Evolutionary conservation across 1,140 invertebrate genomes (phyloP).

Genomic region (Cheumatopsyche charites): DNA sequence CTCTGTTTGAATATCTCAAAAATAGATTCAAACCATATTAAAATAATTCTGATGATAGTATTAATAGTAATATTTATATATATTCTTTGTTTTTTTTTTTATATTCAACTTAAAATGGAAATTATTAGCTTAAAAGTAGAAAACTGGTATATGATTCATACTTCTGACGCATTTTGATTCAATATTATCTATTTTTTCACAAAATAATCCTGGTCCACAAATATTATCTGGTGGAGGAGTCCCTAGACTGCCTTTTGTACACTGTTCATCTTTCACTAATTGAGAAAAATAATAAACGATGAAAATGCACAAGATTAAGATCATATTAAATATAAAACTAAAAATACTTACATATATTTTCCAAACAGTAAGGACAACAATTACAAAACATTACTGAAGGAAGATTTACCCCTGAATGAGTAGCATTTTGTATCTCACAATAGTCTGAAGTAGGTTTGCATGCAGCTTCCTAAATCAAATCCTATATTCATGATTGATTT

Average conservation of each 20-base stretch:
- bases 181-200: slow-evolving; percentile 47
- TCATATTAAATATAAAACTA: neutral
- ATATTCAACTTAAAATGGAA: no score
- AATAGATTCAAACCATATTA: no score
- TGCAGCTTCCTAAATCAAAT: slow-evolving; percentile 26
- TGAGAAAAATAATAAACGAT: neutral
- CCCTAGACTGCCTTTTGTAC: slow-evolving; percentile 54
- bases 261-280: slow-evolving; percentile 52
- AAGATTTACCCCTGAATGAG: slow-evolving; percentile 58
- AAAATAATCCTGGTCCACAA: slow-evolving; percentile 56
- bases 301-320: neutral
- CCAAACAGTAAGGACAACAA: slow-evolving; percentile 65
- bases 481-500: slow-evolving; percentile 8
- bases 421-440: slow-evolving; percentile 60
- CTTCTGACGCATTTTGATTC: slow-evolving; percentile 53
- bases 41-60: no score
- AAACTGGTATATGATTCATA: no score
- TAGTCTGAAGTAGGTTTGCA: slow-evolving; percentile 53
- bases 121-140: no score
- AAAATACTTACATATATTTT: slow-evolving; percentile 54
- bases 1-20: no score
- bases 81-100: no score
- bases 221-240: slow-evolving; percentile 52
- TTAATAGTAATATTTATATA: no score
- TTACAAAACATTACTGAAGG: slow-evolving; percentile 63